Conservation (phyloP, 2,888 invertebrate genomes). For the Dendrolimus houi region DNA sequence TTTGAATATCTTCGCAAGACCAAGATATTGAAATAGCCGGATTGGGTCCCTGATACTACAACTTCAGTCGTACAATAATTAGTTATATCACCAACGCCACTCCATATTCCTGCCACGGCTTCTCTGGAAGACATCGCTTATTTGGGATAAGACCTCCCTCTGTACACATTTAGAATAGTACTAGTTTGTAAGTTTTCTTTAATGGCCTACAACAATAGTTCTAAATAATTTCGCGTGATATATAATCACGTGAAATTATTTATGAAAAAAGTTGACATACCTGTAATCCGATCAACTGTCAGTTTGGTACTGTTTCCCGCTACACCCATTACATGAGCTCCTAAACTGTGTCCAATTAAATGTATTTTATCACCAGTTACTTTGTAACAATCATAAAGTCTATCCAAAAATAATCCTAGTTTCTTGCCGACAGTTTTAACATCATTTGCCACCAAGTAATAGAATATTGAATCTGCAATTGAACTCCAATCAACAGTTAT, state of each 20-base stretch:
- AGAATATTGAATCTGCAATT: constrained; percentile 33
- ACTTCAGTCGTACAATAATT: too few relatives aligned
- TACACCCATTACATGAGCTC: constrained; percentile 49
- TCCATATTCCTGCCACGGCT: too few relatives aligned
- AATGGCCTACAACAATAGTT: too few relatives aligned
- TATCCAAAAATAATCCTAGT: constrained; percentile 31
- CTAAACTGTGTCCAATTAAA: constrained; percentile 47
- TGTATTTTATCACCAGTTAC: constrained; percentile 33
- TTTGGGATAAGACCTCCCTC: too few relatives aligned
- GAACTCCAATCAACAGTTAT: constrained; percentile 54
- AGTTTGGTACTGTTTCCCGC: constrained; percentile 28
- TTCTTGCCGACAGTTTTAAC: constrained; percentile 28
- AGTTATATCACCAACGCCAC: too few relatives aligned
- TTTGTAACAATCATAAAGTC: constrained; percentile 22
- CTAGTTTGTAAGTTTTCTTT: too few relatives aligned
- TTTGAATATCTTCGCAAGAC: too few relatives aligned
- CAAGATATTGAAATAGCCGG: too few relatives aligned
- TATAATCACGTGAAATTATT: background rate
- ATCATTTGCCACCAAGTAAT: constrained; percentile 37
- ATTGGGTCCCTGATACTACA: too few relatives aligned
- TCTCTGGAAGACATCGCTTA: too few relatives aligned
- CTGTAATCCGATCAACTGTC: constrained; percentile 32
- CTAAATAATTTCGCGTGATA: too few relatives aligned
- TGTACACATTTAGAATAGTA: too few relatives aligned
- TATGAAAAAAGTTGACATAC: constrained; percentile 13